Base-by-base conservation (phyloP, 2,797 vertebrate species). In the Centropyge bicolor region DNA sequence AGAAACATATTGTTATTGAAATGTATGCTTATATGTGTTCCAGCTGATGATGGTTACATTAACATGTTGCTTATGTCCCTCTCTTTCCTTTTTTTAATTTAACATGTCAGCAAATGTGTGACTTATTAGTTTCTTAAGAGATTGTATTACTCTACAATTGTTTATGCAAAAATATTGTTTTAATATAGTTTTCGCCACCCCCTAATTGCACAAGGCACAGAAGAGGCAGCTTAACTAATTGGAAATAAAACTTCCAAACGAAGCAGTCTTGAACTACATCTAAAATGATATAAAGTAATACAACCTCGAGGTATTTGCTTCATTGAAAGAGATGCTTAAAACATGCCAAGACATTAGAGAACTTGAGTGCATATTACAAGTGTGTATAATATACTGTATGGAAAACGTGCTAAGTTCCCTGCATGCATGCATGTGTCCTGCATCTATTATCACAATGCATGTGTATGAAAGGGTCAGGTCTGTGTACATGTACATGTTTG, bases 121-220 rank as follows among this genome's bases (percentile, higher is more conserved):
- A 85, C 65, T 64, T 85, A 55, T 52, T 65, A 20, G 31, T 83
- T 76, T 75, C 80, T 67, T 84, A 40, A 80, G 88, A 93, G 91
- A 95, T 88, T 93, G 92, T 88, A 93, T 94, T 87, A 83, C 89
- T 93, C 74, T 86, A 87, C 60, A 70, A 69, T 59, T 66, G 9
- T 14, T 67, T 9, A 62, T 61, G 11, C 40, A 65, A 63, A 57
- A 45, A 67, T 46, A 16, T 52, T 64, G 14, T 13, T 63, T 13
- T n/a, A 52, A 71, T 74, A 51, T 75, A 19, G 57, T 63, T 52
- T 63, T 22, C 41, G 36, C 6, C 16, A 35, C 51, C 54, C 56
- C 48, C 78, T 27, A 78, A 43, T 40, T 46, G 56, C 43, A 81
- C 27, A 48, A 69, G 57, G 9, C 31, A 45, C 17, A 51, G 6